phyloP scores from a whole-genome alignment of 2,113 vertebrate species.

The Calypte anna region DNA sequence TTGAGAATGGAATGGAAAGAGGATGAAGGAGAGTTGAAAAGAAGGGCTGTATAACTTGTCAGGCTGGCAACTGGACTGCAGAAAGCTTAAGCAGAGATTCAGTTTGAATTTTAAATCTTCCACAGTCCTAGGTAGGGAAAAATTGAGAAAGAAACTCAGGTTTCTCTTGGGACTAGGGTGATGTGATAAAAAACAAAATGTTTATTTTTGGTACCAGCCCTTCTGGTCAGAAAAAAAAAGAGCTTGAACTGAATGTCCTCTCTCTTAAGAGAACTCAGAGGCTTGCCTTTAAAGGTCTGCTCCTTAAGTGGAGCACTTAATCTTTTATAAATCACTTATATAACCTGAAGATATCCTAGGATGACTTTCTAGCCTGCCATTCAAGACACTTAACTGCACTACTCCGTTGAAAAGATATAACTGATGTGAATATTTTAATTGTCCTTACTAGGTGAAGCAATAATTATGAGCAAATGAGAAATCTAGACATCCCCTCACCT shows the following conservation, averaged over 20 bases:
- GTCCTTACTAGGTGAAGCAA: neutral
- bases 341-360: neutral
- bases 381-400: neutral
- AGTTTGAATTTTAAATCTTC: neutral
- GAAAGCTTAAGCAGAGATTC: neutral
- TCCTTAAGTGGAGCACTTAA: neutral
- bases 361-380: neutral
- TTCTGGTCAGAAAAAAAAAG: neutral
- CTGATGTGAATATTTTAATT: neutral
- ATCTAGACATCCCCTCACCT: neutral
- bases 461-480: neutral
- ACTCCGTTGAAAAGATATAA: neutral
- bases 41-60: neutral
- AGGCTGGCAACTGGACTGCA: neutral
- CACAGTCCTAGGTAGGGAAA: neutral
- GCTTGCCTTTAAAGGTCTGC: neutral
- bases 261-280: neutral
- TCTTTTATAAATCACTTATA: conserved; percentile 22
- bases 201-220: neutral
- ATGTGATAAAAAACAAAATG: neutral
- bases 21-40: neutral
- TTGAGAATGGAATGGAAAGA: neutral
- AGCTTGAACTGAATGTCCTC: neutral
- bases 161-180: neutral
- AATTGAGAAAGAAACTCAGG: neutral